phyloP scores from a whole-genome alignment of 2,888 invertebrate species.

The Arctia plantaginis region DNA sequence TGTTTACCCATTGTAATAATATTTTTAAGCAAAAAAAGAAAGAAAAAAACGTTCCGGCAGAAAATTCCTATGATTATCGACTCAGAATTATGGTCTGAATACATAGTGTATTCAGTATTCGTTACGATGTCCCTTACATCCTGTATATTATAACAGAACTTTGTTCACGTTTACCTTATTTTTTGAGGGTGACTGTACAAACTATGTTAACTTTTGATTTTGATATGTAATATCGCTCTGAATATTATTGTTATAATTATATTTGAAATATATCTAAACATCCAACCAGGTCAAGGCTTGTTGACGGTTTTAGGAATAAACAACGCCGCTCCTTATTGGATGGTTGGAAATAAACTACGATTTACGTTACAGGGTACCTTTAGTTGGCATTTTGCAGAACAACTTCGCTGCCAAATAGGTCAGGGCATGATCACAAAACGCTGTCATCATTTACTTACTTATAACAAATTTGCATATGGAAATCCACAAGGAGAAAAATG shows the following conservation, averaged over 20 bases:
- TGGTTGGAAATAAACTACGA: neutral
- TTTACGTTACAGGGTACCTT: neutral
- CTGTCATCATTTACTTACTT: neutral
- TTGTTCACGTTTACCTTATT: no score
- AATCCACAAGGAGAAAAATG: no score
- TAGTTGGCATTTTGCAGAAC: neutral
- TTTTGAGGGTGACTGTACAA: no score
- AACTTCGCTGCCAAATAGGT: neutral
- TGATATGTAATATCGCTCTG: neutral
- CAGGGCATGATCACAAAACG: neutral
- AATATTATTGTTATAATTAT: neutral
- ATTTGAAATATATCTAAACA: neutral
- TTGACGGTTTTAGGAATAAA: neutral
- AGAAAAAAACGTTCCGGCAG: no score
- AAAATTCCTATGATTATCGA: no score
- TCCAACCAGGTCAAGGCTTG: neutral
- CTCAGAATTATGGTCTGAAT: no score
- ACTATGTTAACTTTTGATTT: no score
- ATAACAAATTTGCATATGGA: neutral
- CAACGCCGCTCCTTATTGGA: neutral
- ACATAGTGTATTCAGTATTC: no score
- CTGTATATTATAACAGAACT: no score
- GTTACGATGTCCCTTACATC: no score
- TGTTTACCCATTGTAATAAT: no score
- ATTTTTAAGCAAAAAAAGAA: no score